These are phyloP conservation scores for Montipora foliosa DNA, from an alignment of 64 coral and sea anemone species.

Conservation along the genomic window DNA sequence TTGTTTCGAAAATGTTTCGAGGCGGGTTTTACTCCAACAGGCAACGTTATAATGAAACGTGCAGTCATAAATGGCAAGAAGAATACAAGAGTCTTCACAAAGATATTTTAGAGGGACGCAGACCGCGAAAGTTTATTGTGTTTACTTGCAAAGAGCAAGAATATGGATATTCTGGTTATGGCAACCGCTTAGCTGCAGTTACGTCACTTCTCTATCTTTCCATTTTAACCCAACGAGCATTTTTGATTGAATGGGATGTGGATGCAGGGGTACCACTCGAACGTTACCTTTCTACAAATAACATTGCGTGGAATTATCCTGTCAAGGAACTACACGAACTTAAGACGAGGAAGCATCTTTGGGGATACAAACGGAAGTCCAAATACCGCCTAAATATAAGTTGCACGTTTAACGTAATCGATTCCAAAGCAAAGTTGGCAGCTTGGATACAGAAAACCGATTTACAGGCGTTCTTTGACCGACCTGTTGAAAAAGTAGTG, in stretches of 20 bases:
- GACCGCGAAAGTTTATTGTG: constrained; percentile 15
- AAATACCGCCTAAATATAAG: background rate
- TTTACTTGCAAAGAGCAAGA: constrained; percentile 29
- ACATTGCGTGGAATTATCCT: constrained; percentile 43
- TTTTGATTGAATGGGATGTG: constrained; percentile 55
- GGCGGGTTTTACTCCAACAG: background rate
- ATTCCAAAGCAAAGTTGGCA: background rate
- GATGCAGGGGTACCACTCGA: background rate
- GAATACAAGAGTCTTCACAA: constrained; percentile 46
- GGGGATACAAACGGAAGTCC: background rate
- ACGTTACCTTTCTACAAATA: constrained; percentile 19
- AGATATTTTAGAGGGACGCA: constrained; percentile 34
- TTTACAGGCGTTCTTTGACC: constrained; percentile 5
- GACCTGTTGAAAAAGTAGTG: constrained; percentile 29
- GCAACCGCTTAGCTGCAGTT: constrained; percentile 40
- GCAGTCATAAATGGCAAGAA: constrained; percentile 41
- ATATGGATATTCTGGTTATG: constrained; percentile 54
- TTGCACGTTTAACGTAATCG: background rate
- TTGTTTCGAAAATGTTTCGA: background rate
- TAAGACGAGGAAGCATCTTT: constrained; percentile 21
- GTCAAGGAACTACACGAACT: constrained; percentile 11
- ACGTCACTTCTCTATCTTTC: constrained; percentile 44
- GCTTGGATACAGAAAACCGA: constrained; percentile 15
- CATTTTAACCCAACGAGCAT: constrained; percentile 52
- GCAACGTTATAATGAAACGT: constrained; percentile 1